Conservation (phyloP, 2,888 invertebrate species). For the Ashinkailepas kermadecensis region DNA sequence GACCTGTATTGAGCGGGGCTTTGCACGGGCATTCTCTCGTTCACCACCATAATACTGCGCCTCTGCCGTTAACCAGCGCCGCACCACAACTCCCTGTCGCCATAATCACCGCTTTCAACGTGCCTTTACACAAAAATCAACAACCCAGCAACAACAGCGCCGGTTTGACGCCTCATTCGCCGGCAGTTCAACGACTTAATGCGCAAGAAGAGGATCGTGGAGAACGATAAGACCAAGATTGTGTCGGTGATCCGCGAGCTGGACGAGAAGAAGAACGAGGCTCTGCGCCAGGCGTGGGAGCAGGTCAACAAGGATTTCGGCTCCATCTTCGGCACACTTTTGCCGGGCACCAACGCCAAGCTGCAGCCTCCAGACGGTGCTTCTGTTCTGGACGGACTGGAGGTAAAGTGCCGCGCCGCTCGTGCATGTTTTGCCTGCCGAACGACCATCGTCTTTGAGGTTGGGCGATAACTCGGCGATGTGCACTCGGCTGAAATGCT, state of each 20-base stretch:
- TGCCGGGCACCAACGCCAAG: constrained; percentile 83
- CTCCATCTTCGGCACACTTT: constrained; percentile 80
- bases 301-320: constrained; percentile 89
- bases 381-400: constrained; percentile 74
- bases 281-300: constrained; percentile 71
- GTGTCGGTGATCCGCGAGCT: constrained; percentile 71
- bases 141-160: too few species aligned
- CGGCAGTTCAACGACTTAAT: constrained; percentile 58
- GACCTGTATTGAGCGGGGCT: too few species aligned
- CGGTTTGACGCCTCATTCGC: too few species aligned
- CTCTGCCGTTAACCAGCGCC: too few species aligned
- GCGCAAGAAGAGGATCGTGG: constrained; percentile 62
- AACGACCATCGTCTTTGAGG: background rate
- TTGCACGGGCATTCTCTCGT: too few species aligned
- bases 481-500: too few species aligned
- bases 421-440: constrained; percentile 13
- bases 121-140: too few species aligned
- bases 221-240: constrained; percentile 65
- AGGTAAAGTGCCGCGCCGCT: constrained; percentile 48
- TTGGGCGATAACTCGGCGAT: too few species aligned
- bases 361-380: constrained; percentile 68
- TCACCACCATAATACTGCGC: too few species aligned
- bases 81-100: too few species aligned
- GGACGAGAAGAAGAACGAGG: constrained; percentile 82
- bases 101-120: too few species aligned